These are phyloP conservation scores for Gobio gobio DNA, from an alignment of 2,113 vertebrate species.

Conservation along the genomic window DNA sequence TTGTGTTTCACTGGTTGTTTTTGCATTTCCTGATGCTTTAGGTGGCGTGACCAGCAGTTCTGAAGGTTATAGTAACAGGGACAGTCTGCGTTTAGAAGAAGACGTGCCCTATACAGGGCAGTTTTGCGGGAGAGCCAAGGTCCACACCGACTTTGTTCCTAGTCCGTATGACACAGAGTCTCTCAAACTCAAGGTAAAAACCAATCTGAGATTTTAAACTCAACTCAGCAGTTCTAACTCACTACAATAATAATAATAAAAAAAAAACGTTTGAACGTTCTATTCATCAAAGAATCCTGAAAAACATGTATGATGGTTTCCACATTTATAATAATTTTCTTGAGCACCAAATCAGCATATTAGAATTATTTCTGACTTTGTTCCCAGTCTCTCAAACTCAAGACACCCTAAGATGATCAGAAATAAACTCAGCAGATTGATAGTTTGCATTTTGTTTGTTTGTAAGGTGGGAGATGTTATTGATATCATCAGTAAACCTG, in stretches of 20 bases:
- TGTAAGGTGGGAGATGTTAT: slow-evolving; percentile 90
- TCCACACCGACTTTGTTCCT: slow-evolving; percentile 90
- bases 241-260: no score
- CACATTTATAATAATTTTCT: no score
- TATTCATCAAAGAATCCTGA: no score
- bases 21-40: slow-evolving; percentile 55
- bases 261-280: no score
- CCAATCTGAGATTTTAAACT: background rate
- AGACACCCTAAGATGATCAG: background rate
- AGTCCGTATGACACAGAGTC: slow-evolving; percentile 74
- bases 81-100: slow-evolving; percentile 86
- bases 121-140: slow-evolving; percentile 86
- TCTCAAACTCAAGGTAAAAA: slow-evolving; percentile 88
- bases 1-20: background rate
- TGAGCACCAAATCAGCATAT: no score
- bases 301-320: no score
- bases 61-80: slow-evolving; percentile 85
- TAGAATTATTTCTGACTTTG: no score
- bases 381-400: no score
- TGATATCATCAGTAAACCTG: slow-evolving; percentile 89
- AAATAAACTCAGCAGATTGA: background rate
- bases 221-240: background rate
- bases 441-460: background rate
- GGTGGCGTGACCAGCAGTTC: slow-evolving; percentile 92
- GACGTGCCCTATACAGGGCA: slow-evolving; percentile 77